Percentiles rank a stretch among this genome's conserved stretches.
These are phyloP conservation scores for Himalopsyche japonica DNA, from an alignment of 2,888 invertebrate species.

Conservation along the genomic window DNA sequence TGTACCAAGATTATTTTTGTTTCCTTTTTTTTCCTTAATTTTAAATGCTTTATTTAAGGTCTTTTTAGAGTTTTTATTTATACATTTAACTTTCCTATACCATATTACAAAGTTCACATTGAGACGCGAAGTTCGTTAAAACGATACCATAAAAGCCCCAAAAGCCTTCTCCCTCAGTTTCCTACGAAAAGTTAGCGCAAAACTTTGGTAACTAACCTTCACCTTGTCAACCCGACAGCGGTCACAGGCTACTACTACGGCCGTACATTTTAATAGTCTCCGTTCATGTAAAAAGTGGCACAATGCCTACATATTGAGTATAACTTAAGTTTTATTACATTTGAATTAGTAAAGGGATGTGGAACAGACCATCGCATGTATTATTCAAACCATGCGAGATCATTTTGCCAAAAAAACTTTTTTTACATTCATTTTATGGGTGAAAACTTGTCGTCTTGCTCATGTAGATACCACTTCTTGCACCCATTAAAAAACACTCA, in stretches of 20 bases:
- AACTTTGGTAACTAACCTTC: neutral
- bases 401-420: neutral
- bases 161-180: neutral
- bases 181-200: neutral
- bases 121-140: neutral
- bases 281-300: neutral
- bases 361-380: neutral
- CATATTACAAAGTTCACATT: neutral
- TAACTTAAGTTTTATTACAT: neutral
- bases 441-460: neutral
- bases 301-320: neutral
- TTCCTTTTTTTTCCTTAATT: neutral
- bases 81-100: neutral
- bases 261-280: neutral
- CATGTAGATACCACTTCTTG: neutral
- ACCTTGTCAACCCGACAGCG: neutral
- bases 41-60: neutral
- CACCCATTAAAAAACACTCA: neutral
- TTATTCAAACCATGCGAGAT: neutral
- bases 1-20: too few relatives aligned
- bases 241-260: neutral
- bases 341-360: neutral
- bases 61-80: neutral
- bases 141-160: neutral
- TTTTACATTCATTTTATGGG: neutral